phyloP scores from a whole-genome alignment of 2,888 invertebrate genomes.

The Apamea crenata region DNA sequence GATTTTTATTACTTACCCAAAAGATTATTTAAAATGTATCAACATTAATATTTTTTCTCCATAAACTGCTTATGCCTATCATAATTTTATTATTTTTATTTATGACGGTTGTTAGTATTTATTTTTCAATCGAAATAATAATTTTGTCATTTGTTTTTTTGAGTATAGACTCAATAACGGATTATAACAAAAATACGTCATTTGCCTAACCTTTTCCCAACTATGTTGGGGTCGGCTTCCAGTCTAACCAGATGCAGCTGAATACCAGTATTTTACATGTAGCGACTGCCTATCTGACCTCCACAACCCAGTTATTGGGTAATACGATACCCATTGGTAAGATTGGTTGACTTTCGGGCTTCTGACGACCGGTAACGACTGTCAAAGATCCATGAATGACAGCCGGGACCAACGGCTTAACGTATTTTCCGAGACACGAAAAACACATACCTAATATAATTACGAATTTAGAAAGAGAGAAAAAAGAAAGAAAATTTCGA shows the following conservation, averaged over 20 bases:
- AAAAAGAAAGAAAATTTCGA: not conserved
- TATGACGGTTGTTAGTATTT: not conserved
- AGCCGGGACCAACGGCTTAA: too few relatives aligned
- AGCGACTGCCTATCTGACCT: too few relatives aligned
- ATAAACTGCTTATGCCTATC: not conserved
- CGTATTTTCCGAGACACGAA: too few relatives aligned
- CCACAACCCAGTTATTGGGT: too few relatives aligned
- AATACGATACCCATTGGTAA: too few relatives aligned
- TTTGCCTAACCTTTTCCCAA: too few relatives aligned
- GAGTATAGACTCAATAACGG: not conserved
- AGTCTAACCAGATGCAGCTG: too few relatives aligned
- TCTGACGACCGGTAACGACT: too few relatives aligned
- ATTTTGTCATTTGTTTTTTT: not conserved
- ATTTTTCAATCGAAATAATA: not conserved
- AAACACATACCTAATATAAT: not conserved
- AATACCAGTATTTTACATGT: too few relatives aligned
- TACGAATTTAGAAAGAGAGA: not conserved
- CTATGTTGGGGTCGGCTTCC: too few relatives aligned
- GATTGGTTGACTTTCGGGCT: too few relatives aligned
- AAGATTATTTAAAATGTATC: slow-evolving; percentile 3
- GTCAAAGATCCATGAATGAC: too few relatives aligned
- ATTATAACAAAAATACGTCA: not conserved
- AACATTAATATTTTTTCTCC: not conserved
- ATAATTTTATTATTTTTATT: slow-evolving; percentile 3
- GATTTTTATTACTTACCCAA: slow-evolving; percentile 23